A percentile compares a stretch with the other conserved stretches of the same genome.
Conservation (phyloP, 1,140 invertebrate species). For the Drosophila chauvacae region DNA sequence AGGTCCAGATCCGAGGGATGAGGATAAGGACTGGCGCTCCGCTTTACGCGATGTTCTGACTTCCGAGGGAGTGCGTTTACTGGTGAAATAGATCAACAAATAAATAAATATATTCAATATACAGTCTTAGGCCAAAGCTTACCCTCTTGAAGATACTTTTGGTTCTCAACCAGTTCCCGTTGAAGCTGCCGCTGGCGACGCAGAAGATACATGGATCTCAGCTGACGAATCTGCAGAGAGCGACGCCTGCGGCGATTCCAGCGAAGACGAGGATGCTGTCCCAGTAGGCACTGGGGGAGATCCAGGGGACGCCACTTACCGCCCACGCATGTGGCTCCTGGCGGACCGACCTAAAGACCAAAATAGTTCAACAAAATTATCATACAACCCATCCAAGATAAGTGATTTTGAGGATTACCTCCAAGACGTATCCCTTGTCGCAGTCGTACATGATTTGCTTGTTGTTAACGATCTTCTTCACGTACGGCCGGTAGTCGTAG, state of each 20-base stretch:
- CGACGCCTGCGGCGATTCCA: conserved; percentile 89
- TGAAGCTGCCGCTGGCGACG: conserved; percentile 62
- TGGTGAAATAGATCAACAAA: background rate
- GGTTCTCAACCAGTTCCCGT: conserved; percentile 45
- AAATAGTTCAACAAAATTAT: too few relatives aligned
- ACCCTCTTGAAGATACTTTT: conserved; percentile 12
- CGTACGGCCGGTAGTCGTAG: conserved; percentile 98
- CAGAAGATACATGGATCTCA: conserved; percentile 85
- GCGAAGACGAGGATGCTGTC: conserved; percentile 92
- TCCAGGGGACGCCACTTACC: conserved; percentile 82
- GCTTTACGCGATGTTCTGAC: conserved; percentile 36
- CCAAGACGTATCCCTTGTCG: conserved; percentile 94
- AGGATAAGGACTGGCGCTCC: conserved; percentile 33
- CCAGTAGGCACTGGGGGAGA: conserved; percentile 88
- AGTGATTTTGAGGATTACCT: conserved; percentile 84
- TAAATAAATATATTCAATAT: background rate
- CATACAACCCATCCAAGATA: too few relatives aligned
- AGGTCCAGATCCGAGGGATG: conserved; percentile 60
- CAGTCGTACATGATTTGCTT: conserved; percentile 99
- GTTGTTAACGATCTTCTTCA: conserved; percentile 95
- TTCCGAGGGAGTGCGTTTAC: background rate
- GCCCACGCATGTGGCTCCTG: conserved; percentile 89
- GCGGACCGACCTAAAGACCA: conserved; percentile 88
- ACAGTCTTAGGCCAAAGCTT: background rate
- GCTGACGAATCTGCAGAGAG: conserved; percentile 86